Conservation (phyloP, 2,113 vertebrate genomes). For the Cebus imitator region DNA sequence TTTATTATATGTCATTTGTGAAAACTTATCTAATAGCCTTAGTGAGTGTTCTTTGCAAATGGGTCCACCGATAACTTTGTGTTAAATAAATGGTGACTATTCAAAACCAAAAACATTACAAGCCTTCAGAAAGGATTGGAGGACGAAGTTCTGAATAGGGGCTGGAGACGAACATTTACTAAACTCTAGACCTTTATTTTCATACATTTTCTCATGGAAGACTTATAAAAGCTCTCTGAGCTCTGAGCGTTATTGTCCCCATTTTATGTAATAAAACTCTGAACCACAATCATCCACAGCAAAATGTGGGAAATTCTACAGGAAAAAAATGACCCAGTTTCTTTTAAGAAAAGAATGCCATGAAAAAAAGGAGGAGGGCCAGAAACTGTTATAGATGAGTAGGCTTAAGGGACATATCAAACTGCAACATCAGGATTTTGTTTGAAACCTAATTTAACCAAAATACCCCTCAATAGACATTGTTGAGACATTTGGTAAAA, state of each 20-base stretch:
- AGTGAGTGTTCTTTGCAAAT: not conserved
- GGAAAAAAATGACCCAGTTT: conserved; percentile 60
- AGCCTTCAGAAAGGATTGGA: not conserved
- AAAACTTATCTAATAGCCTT: not conserved
- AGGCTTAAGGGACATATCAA: not conserved
- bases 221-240: not conserved
- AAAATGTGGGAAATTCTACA: conserved; percentile 47
- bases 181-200: not conserved
- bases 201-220: not conserved
- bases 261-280: not conserved
- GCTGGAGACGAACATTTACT: not conserved
- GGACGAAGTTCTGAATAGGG: not conserved
- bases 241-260: not conserved
- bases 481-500: not conserved
- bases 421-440: not conserved
- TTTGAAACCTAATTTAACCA: not conserved
- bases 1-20: not conserved
- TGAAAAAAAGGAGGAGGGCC: not conserved
- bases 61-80: not conserved
- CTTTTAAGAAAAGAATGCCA: conserved; percentile 29
- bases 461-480: not conserved
- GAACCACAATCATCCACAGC: not conserved
- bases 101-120: not conserved
- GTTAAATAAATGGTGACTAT: not conserved
- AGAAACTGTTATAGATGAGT: not conserved